Conservation (phyloP, 1,140 invertebrate species). For the Delia radicum region DNA sequence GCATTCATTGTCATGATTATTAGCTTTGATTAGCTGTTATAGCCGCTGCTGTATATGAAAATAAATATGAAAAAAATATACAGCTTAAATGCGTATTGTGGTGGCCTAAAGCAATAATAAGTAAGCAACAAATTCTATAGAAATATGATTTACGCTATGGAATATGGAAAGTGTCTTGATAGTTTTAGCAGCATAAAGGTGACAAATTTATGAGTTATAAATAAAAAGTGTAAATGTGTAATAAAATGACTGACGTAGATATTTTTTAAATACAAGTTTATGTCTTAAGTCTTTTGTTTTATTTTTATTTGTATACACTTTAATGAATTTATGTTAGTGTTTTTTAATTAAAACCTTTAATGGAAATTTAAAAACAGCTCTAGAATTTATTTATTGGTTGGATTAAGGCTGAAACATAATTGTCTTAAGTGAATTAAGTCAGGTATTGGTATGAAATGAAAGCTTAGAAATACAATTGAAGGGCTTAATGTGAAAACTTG, state of each 20-base stretch:
- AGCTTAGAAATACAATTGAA: too few species aligned
- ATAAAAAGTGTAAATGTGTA: not conserved
- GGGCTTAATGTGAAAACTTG: too few species aligned
- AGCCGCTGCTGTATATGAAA: not conserved
- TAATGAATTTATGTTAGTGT: not conserved
- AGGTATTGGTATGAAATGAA: too few species aligned
- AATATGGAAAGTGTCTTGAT: not conserved
- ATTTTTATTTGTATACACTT: not conserved
- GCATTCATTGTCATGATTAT: conserved; percentile 21
- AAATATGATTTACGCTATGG: conserved; percentile 9
- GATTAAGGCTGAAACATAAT: too few species aligned
- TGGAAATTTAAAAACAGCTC: too few species aligned
- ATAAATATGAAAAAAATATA: not conserved
- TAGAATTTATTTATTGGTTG: too few species aligned
- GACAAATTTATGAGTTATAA: conserved; percentile 15
- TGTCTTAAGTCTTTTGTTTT: conserved; percentile 3
- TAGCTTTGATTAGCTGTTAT: conserved; percentile 20
- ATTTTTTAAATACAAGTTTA: not conserved
- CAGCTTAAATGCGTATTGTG: conserved; percentile 8
- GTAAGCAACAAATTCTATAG: not conserved
- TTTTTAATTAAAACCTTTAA: too few species aligned
- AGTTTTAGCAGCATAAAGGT: not conserved
- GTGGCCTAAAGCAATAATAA: not conserved
- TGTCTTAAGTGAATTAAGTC: too few species aligned
- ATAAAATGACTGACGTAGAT: not conserved